phyloP scores from a whole-genome alignment of 2,797 vertebrate species.

The Propithecus deckenii region DNA sequence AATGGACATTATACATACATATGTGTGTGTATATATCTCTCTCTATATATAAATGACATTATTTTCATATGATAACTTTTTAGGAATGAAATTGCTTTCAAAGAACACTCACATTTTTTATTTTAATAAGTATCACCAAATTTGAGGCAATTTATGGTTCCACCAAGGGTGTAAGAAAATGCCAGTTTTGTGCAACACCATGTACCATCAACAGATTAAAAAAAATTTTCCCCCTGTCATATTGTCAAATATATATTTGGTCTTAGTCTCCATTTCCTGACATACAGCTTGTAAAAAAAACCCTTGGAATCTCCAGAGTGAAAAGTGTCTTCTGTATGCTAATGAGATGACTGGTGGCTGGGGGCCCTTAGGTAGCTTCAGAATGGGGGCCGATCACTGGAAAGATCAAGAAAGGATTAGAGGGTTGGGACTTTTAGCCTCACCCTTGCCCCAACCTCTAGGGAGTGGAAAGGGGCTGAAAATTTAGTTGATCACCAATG shows the following conservation, averaged over 20 bases:
- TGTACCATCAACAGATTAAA: background rate
- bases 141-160: background rate
- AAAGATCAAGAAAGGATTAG: background rate
- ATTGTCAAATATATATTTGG: background rate
- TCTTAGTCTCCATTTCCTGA: background rate
- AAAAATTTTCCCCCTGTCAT: background rate
- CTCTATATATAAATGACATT: background rate
- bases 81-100: background rate
- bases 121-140: background rate
- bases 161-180: background rate
- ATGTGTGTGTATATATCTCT: no score
- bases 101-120: background rate
- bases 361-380: background rate
- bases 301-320: background rate
- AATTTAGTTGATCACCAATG: background rate
- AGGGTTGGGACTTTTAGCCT: background rate
- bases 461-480: background rate
- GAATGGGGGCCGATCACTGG: background rate
- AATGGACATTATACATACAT: background rate
- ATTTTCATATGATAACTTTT: constrained; percentile 5
- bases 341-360: background rate
- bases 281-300: background rate
- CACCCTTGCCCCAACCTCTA: background rate
- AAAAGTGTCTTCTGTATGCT: background rate
- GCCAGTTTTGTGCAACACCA: background rate